These are phyloP conservation scores for Ianthella basta DNA, from an alignment of 37 sponge, comb jelly and placozoan species.

Conservation along the genomic window DNA sequence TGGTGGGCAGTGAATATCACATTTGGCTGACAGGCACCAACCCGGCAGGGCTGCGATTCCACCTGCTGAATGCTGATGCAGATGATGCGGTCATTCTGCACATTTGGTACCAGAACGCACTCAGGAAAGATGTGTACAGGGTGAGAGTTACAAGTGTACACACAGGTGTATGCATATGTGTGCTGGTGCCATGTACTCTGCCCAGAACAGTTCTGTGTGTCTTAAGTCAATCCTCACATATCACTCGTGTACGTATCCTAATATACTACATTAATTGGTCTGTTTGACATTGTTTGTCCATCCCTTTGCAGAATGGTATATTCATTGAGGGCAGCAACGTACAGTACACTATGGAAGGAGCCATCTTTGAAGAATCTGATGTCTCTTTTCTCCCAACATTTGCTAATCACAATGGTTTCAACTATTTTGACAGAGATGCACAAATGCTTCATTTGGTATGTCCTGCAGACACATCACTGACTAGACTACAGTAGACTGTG, in stretches of 20 bases:
- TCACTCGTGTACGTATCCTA: background rate
- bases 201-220: background rate
- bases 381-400: slow-evolving; percentile 22
- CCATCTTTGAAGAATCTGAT: slow-evolving; percentile 20
- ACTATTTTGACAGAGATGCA: slow-evolving; percentile 70
- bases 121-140: slow-evolving; percentile 83
- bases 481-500: background rate
- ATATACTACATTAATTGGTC: too few species aligned
- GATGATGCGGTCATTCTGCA: slow-evolving; percentile 53
- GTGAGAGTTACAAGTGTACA: slow-evolving; percentile 18
- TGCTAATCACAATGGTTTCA: slow-evolving; percentile 48
- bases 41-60: slow-evolving; percentile 65
- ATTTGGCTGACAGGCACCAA: slow-evolving; percentile 80
- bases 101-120: slow-evolving; percentile 79
- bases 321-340: slow-evolving; percentile 63
- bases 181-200: background rate
- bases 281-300: too few species aligned
- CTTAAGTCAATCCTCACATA: background rate
- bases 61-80: slow-evolving; percentile 75
- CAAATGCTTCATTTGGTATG: slow-evolving; percentile 69
- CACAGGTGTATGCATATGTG: background rate
- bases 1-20: slow-evolving; percentile 65
- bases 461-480: background rate
- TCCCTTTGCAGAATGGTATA: slow-evolving; percentile 60
- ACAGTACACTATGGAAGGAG: slow-evolving; percentile 30